A percentile compares a stretch with the other conserved stretches of the same genome.
These are phyloP conservation scores for Chrysolina haemoptera DNA, from an alignment of 2,888 invertebrate genomes.

Conservation along the genomic window DNA sequence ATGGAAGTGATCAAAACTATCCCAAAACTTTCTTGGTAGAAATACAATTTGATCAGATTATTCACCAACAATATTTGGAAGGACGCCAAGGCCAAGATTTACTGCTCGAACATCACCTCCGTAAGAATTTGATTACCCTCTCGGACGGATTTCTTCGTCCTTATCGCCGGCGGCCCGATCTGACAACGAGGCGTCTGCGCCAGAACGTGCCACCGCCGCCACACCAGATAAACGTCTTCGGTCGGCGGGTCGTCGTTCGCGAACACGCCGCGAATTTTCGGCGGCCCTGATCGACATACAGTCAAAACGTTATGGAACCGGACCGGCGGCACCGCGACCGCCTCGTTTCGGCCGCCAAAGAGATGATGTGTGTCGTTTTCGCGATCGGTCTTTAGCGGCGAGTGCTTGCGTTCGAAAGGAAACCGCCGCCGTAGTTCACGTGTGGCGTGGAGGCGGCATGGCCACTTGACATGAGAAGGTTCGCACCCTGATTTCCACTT, in stretches of 20 bases:
- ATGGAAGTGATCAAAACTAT: no score
- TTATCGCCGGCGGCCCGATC: slow-evolving; percentile 66
- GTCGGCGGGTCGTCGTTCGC: slow-evolving; percentile 46
- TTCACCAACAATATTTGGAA: no score
- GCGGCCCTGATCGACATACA: slow-evolving; percentile 27
- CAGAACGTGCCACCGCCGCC: slow-evolving; percentile 41
- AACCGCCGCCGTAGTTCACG: slow-evolving; percentile 29
- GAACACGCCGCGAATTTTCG: slow-evolving; percentile 44
- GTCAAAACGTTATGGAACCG: not conserved
- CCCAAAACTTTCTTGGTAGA: no score
- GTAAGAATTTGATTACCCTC: slow-evolving; percentile 67
- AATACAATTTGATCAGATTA: no score
- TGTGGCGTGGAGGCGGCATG: slow-evolving; percentile 46
- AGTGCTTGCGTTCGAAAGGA: not conserved
- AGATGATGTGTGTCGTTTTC: not conserved
- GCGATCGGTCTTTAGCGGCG: slow-evolving; percentile 30
- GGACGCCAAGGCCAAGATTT: no score
- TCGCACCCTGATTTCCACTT: slow-evolving; percentile 50
- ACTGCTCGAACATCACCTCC: slow-evolving; percentile 42
- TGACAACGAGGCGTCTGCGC: slow-evolving; percentile 53
- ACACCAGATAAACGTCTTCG: slow-evolving; percentile 33
- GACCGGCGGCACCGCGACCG: slow-evolving; percentile 17
- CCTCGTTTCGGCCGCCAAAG: slow-evolving; percentile 1
- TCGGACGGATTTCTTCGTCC: slow-evolving; percentile 54
- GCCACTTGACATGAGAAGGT: slow-evolving; percentile 43